A percentile compares a stretch with the other conserved stretches of the same genome.
These are phyloP conservation scores for Morelia viridis DNA, from an alignment of 2,797 vertebrate species.

Conservation along the genomic window DNA sequence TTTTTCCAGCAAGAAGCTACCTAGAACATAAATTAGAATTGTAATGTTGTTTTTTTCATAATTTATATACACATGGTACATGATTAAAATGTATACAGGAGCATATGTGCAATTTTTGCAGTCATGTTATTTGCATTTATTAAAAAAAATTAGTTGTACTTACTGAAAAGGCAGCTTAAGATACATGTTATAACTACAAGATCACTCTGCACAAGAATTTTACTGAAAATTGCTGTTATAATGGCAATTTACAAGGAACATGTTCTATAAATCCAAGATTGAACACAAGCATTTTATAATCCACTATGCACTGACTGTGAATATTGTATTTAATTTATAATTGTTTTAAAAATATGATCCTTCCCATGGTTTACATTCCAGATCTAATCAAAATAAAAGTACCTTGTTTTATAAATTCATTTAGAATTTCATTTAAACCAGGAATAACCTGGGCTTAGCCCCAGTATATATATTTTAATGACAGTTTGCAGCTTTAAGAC, in stretches of 20 bases:
- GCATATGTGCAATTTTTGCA: background rate
- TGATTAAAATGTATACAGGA: background rate
- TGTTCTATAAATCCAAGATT: background rate
- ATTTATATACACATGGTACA: background rate
- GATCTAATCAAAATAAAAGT: background rate
- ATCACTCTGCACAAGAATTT: background rate
- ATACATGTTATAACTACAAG: background rate
- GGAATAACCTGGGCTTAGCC: background rate
- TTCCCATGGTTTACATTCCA: background rate
- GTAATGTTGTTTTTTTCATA: background rate
- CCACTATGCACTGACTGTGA: background rate
- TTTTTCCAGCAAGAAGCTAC: conserved; percentile 82
- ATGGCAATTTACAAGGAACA: background rate
- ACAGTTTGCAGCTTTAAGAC: background rate
- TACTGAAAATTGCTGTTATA: background rate
- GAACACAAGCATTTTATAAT: background rate
- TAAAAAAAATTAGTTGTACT: background rate
- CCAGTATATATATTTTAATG: background rate
- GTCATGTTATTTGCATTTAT: background rate
- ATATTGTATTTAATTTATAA: background rate
- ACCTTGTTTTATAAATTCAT: background rate
- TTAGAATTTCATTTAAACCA: background rate
- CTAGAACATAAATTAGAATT: conserved; percentile 71
- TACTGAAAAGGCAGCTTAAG: background rate
- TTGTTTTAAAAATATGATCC: background rate